phyloP scores from a whole-genome alignment of 2,888 invertebrate genomes.

The Ypsolopha sequella region DNA sequence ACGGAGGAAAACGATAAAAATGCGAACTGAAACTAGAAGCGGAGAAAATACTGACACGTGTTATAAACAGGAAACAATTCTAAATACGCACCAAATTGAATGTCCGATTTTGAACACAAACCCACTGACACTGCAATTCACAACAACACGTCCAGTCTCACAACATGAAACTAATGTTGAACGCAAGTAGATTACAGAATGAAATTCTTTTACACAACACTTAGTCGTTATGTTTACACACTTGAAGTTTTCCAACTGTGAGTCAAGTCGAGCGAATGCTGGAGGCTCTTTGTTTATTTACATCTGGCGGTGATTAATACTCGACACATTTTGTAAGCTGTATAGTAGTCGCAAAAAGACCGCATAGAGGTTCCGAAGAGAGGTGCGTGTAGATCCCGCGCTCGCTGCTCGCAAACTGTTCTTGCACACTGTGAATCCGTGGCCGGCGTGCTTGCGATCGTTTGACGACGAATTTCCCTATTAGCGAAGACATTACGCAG shows the following conservation, averaged over 20 bases:
- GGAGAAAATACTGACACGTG: not conserved
- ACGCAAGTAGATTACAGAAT: not conserved
- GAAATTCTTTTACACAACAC: conserved; percentile 7
- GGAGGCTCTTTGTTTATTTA: conserved; percentile 43
- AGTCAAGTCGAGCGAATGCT: conserved; percentile 24
- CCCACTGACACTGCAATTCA: not conserved
- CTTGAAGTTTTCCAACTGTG: conserved; percentile 20
- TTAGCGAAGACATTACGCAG: conserved; percentile 43
- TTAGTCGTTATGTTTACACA: conserved; percentile 20
- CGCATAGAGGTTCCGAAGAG: conserved; percentile 1
- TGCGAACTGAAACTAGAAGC: not conserved
- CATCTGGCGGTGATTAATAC: conserved; percentile 12
- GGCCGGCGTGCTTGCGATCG: conserved; percentile 18
- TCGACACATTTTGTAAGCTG: not conserved
- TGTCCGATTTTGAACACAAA: not conserved
- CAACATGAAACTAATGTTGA: not conserved
- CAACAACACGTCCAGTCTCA: not conserved
- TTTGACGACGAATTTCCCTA: conserved; percentile 37
- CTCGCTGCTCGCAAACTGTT: conserved; percentile 45
- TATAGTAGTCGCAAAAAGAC: not conserved
- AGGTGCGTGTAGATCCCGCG: conserved; percentile 35
- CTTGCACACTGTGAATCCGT: too few relatives aligned
- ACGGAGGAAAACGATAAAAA: not conserved
- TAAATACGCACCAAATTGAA: too few relatives aligned
- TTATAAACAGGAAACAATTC: not conserved